Percentiles rank a stretch among this genome's conserved stretches.
Conservation (phyloP, 2,113 vertebrate species). For the Odobenus rosmarus region DNA sequence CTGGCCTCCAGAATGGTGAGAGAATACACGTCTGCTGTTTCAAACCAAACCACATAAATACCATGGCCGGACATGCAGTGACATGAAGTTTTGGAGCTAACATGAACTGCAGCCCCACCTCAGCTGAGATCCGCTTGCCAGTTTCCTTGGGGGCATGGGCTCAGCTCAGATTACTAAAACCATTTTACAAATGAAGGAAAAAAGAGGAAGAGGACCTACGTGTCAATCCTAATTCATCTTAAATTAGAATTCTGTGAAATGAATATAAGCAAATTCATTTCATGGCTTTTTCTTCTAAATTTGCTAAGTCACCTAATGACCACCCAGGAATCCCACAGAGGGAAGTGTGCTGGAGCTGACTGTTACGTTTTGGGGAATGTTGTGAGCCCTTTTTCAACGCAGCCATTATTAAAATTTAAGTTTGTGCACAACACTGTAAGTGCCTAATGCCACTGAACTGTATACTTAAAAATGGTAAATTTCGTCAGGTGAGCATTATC, state of each 20-base stretch:
- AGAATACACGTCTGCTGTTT: background rate
- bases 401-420: background rate
- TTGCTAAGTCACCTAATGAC: background rate
- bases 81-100: background rate
- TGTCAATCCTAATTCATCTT: background rate
- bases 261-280: background rate
- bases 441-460: background rate
- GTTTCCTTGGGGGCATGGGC: background rate
- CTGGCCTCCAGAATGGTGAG: background rate
- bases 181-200: background rate
- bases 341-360: background rate
- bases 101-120: background rate
- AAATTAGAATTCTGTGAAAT: background rate
- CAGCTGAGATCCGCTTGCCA: background rate
- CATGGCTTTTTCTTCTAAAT: background rate
- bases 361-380: background rate
- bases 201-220: background rate
- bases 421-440: background rate
- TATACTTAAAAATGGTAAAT: background rate
- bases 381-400: background rate
- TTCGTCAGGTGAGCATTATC: background rate
- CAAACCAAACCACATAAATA: background rate
- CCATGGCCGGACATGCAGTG: background rate
- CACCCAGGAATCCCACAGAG: fast-evolving
- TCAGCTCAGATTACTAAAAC: background rate